Base-by-base conservation (phyloP, 2,113 vertebrate genomes). In the Zosterops pallidus region DNA sequence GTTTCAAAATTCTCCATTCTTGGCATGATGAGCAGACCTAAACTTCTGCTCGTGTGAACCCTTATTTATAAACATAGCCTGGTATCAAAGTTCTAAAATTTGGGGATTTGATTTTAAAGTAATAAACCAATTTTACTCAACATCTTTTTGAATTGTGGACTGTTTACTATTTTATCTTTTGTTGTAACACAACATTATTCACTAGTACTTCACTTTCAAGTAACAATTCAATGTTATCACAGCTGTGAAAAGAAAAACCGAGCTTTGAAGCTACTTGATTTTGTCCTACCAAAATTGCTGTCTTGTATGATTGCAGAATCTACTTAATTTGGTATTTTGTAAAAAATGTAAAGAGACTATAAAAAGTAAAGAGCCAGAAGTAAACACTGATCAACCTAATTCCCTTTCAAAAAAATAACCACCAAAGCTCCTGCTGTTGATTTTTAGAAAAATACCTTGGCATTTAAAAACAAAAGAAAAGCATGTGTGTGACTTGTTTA, bases 311-410 rank as follows among this genome's bases (percentile, higher is more conserved):
- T 50, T 95, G 75, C 5, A 10, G 35, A 85, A 91, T 59, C 63
- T 63, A 85, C 12, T 52, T 77, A 44, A 94, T 88, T 63, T 74
- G 33, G 11, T 80, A 52, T 90, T 87, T 91, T 80, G 59, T 42
- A 85, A 86, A 82, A 87, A 86, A 69, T 31, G 44, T 53, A 87
- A 62, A 70, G 47, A 53, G 14, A 76, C 26, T 76, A 63, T 17
- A 84, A 91, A 94, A 89, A 79, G 19, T 25, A 69, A 75, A 78
- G 29, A 83, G 17, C 1, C 65, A 70, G 29, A 95, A 88, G 47
- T 77, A 94, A 97, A 88, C 19, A 95, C 88, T 93, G 46, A 95
- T 90, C 75, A 80, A 74, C 11, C 28, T 88, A 80, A 70, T 74
- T 67, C 17, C 26, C 46, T 77, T 86, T 15, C 8, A 74, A 65